Percentiles rank a stretch among this genome's conserved stretches.
Conservation (phyloP, 2,888 invertebrate genomes). For the Formica aserva region DNA sequence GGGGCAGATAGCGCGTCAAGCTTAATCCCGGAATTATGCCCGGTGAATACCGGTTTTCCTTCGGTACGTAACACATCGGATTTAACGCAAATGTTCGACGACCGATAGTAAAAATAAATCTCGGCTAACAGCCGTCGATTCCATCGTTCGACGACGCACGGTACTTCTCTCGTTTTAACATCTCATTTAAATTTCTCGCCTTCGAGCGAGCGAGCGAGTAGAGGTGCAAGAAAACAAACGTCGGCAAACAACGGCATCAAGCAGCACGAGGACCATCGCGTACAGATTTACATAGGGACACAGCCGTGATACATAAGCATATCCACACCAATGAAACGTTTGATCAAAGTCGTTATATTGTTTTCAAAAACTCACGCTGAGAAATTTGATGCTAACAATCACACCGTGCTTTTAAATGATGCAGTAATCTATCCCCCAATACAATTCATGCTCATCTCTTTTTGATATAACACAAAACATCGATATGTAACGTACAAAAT, state of each 20-base stretch:
- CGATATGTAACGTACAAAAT: not conserved
- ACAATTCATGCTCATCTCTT: not conserved
- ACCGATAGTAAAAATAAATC: conserved; percentile 58
- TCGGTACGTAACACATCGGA: conserved; percentile 23
- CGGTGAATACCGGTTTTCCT: conserved; percentile 31
- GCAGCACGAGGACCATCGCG: conserved; percentile 20
- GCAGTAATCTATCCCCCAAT: not conserved
- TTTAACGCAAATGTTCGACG: conserved; percentile 52
- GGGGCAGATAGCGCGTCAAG: conserved; percentile 13
- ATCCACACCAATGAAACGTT: not conserved
- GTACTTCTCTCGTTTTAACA: conserved; percentile 48
- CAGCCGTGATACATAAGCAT: conserved; percentile 9
- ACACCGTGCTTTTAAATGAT: not conserved
- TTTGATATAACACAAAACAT: not conserved
- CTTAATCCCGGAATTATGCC: conserved; percentile 36
- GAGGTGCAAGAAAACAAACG: conserved; percentile 44
- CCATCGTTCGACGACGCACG: conserved; percentile 24
- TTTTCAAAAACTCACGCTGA: not conserved
- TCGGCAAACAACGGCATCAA: conserved; percentile 40
- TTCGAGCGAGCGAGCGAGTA: not conserved
- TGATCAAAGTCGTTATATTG: conserved; percentile 13
- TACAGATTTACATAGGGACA: conserved; percentile 31
- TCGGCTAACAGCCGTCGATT: conserved; percentile 52
- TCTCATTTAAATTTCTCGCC: conserved; percentile 58
- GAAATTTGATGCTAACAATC: not conserved